Evolutionary conservation across 2,797 vertebrate genomes (phyloP), one percentile per base, ranked within the genome.

Genomic region (Thunnus albacares): DNA sequence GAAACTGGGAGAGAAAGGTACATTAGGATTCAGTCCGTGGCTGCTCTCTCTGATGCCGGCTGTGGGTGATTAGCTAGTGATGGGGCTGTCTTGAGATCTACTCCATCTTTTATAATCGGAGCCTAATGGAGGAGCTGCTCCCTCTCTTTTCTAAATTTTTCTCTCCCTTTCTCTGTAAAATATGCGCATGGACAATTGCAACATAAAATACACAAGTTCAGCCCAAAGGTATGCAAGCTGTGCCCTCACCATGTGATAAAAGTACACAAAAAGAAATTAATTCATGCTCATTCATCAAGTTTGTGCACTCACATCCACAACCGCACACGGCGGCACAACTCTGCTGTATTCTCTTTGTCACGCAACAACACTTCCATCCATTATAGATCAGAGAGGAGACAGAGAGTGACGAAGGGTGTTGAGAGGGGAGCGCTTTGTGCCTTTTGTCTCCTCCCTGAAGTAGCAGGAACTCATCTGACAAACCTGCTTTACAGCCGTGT

Each of bases 331-430:
- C 70, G 62, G 62, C 61, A 75, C 76, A 75, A 71, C 58, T 60
- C 84, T 49, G 82, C 80, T 78, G 80, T 86, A 83, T 88, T 92
- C 80, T 73, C 79, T 88, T 80, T 87, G 90, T 90, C 92, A 84
- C 57, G 82, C 81, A 90, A 93, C 90, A 92, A 90, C 87, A 84
- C 86, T 85, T 81, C 81, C 84, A 94, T 94, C 89, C 80, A 93
- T 93, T 90, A 92, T 91, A 93, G 82, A 94, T 94, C 78, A 91
- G 77, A 93, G 72, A 61, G 71, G 80, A 81, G 92, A 89, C 62
- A 60, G 79, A 69, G 70, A 89, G 87, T 83, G 83, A 90, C 70
- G 70, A 74, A 80, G 84, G 83, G 66, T 66, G 82, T 75, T 68
- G 78, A 71, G 76, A 72, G 71, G 74, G 77, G 77, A 82, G 83